These are phyloP conservation scores for Upupa epops DNA, from an alignment of 2,113 vertebrate genomes.

Conservation along the genomic window DNA sequence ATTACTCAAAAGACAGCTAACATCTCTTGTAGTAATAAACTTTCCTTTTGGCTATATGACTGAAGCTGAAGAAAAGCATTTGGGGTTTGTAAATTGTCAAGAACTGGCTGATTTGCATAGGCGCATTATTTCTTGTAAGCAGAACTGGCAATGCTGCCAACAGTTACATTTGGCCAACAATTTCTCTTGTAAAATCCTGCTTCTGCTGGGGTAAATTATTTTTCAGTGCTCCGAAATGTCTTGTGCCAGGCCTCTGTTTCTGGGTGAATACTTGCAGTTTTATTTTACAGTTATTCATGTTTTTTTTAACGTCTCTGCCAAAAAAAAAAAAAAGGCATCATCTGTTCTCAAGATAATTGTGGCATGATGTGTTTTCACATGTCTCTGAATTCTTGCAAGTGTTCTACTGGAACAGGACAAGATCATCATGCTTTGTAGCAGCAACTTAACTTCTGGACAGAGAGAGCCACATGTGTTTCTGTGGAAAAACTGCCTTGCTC, in stretches of 20 bases:
- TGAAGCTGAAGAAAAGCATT: not conserved
- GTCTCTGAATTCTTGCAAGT: not conserved
- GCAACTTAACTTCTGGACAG: not conserved
- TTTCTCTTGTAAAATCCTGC: constrained; percentile 31
- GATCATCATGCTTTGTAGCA: not conserved
- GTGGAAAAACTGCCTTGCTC: not conserved
- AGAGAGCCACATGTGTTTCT: not conserved
- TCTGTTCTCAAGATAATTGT: constrained; percentile 14
- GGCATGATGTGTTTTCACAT: not conserved
- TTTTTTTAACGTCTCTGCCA: not conserved
- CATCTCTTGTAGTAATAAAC: not conserved
- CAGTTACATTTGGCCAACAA: not conserved
- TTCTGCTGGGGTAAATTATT: constrained; percentile 35
- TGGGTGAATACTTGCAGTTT: constrained; percentile 19
- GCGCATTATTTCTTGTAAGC: not conserved
- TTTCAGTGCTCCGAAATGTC: constrained; percentile 42
- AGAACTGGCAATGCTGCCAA: not conserved
- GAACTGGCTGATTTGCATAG: constrained; percentile 31
- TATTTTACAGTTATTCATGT: constrained; percentile 14
- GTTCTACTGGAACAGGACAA: not conserved
- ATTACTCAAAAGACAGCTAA: not conserved
- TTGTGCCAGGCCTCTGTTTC: not conserved
- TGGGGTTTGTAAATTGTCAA: not conserved
- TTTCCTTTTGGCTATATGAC: not conserved
- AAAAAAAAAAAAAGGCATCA: not conserved